Evolutionary conservation across 2,113 vertebrate genomes (phyloP).

Genomic region (Lepidothrix coronata): DNA sequence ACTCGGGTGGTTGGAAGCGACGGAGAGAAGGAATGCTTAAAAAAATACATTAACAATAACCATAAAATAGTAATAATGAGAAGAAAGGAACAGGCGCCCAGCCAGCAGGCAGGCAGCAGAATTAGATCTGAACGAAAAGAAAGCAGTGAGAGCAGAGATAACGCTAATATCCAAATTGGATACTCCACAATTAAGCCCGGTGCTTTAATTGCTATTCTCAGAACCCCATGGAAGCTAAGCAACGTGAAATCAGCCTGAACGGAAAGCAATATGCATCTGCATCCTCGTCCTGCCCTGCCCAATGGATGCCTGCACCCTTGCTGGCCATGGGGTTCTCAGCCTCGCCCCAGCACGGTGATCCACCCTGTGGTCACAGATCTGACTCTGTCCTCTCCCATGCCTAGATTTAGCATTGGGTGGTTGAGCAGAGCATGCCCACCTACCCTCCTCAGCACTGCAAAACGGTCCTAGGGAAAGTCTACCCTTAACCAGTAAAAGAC

Average conservation of each 20-base stretch:
- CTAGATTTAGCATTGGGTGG: background rate
- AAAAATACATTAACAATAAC: background rate
- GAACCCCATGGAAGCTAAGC: background rate
- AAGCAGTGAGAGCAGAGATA: background rate
- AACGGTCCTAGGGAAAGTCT: accelerated
- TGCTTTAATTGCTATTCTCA: conserved; percentile 34
- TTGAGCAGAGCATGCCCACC: accelerated
- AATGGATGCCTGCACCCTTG: background rate
- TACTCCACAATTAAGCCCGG: conserved; percentile 14
- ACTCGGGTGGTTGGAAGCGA: background rate
- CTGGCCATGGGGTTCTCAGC: background rate
- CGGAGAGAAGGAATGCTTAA: background rate
- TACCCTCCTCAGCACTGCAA: background rate
- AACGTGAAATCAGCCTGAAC: background rate
- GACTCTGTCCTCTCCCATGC: background rate
- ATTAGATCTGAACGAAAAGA: background rate
- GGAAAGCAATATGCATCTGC: background rate
- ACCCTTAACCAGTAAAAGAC: background rate
- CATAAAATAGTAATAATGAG: conserved; percentile 7
- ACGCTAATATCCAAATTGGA: conserved; percentile 8
- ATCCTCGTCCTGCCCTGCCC: background rate
- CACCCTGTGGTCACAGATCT: background rate
- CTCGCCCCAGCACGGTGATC: accelerated
- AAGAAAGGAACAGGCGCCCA: background rate
- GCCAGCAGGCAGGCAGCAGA: conserved; percentile 6